Evolutionary conservation across 2,888 invertebrate species (phyloP), one percentile per base, ranked within the genome.

Genomic region (Apodemia zela): DNA sequence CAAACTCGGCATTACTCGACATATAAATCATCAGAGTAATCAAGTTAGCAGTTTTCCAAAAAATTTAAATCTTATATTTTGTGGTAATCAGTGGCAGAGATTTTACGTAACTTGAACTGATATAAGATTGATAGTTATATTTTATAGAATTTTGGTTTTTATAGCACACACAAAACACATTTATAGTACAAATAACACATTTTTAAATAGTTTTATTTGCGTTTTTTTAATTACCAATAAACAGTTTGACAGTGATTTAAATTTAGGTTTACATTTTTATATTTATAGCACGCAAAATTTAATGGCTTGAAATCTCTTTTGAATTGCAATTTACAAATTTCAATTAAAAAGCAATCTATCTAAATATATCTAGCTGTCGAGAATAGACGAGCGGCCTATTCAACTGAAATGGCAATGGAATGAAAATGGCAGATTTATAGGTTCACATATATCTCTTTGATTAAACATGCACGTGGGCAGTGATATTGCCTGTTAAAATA

Each of bases 41-140:
- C 21, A 54, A 54, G 51, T 21, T 72, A 42, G 42, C 10, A 42
- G 73, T 69, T 71, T 70, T 63, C 68, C 74, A 75, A 80, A 84
- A 87, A 87, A 88, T 89, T 89, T 89, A 87, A 89, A 89, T 89
- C 87, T 88, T 88, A 88, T 89, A 84, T 13, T 18, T 54, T 13
- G 21, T 54, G 54, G 54, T 54, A 13, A 25, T 25, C 21, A 54
- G 25, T 54, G 54, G 25, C 25, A 54, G 54, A 25, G 42, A 15
- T 54, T 54, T 54, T 54, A 13, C 1, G 25, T 11, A 5, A 10
- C 25, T 54, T 54, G 54, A 54, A 25, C 54, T 21, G 21, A 17
- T 2, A 10, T 51, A 54, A 11, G 54, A 25, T 54, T 25, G 21
- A 13, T 25, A 5, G 25, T 8, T 51, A 13, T 51, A 5, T 54